Conservation (phyloP, 2,888 invertebrate genomes). For the Alviniconcha strummeri region DNA sequence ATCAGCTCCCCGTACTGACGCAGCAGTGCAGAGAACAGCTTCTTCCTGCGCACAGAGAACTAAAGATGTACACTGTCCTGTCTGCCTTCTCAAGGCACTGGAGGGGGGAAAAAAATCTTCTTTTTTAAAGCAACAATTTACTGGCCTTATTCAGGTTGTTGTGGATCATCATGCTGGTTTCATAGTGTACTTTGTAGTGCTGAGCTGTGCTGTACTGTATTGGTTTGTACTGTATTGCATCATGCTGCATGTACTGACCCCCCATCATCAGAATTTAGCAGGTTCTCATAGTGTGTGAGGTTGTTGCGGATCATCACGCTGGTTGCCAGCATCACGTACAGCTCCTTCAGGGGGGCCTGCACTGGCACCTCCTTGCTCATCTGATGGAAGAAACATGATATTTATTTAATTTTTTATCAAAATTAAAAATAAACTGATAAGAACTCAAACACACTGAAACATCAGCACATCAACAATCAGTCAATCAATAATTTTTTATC, state of each 20-base stretch:
- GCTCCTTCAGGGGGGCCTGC: slow-evolving; percentile 53
- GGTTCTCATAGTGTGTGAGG: slow-evolving; percentile 61
- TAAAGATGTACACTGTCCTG: not conserved
- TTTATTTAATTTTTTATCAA: too few species aligned
- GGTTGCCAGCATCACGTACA: slow-evolving; percentile 63
- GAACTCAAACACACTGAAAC: not conserved
- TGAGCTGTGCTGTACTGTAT: too few species aligned
- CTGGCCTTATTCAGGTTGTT: too few species aligned
- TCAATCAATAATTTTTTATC: not conserved
- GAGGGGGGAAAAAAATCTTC: too few species aligned
- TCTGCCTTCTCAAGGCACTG: too few species aligned
- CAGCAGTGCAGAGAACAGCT: slow-evolving; percentile 60
- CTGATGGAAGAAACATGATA: slow-evolving; percentile 38
- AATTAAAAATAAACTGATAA: not conserved
- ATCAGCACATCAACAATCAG: not conserved
- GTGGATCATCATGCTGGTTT: too few species aligned
- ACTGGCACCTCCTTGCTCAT: slow-evolving; percentile 58
- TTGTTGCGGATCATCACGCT: slow-evolving; percentile 65
- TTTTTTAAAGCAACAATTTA: too few species aligned
- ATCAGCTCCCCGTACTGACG: slow-evolving; percentile 66
- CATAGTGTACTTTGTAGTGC: too few species aligned
- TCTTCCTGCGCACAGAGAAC: slow-evolving; percentile 57
- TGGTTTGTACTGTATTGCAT: too few species aligned
- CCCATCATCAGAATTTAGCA: slow-evolving; percentile 58
- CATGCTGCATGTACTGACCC: slow-evolving; percentile 44